A percentile compares a stretch with the other conserved stretches of the same genome.
Conservation (phyloP, 2,113 vertebrate species). For the Taxidea taxus region DNA sequence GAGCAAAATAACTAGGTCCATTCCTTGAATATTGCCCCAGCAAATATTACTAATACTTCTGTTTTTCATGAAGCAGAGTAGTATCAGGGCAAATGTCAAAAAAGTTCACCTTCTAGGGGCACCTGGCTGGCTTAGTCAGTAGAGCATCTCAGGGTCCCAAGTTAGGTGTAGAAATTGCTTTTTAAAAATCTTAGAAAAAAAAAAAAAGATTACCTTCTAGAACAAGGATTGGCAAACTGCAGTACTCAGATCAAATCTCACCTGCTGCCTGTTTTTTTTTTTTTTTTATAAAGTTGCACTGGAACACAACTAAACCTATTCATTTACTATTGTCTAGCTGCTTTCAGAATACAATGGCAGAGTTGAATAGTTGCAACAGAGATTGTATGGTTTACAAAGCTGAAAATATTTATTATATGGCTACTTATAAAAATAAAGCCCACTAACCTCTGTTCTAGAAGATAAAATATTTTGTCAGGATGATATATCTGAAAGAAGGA, state of each 20-base stretch:
- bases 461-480: not conserved
- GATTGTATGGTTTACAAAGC: not conserved
- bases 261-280: not conserved
- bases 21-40: not conserved
- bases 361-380: not conserved
- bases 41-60: not conserved
- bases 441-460: not conserved
- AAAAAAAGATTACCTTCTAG: not conserved
- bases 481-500: not conserved
- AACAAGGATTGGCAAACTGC: not conserved
- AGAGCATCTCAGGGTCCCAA: not conserved
- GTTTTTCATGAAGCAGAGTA: not conserved
- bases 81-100: not conserved
- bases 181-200: not conserved
- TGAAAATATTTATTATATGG: not conserved
- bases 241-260: not conserved
- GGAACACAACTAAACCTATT: not conserved
- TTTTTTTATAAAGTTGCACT: slow-evolving; percentile 24
- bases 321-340: not conserved
- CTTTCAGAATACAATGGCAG: not conserved
- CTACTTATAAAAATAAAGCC: not conserved
- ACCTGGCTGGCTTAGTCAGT: not conserved
- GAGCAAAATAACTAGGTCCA: not conserved
- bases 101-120: not conserved
- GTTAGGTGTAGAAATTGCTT: not conserved